These are phyloP conservation scores for Falco peregrinus DNA, from an alignment of 2,797 vertebrate genomes.

Conservation along the genomic window DNA sequence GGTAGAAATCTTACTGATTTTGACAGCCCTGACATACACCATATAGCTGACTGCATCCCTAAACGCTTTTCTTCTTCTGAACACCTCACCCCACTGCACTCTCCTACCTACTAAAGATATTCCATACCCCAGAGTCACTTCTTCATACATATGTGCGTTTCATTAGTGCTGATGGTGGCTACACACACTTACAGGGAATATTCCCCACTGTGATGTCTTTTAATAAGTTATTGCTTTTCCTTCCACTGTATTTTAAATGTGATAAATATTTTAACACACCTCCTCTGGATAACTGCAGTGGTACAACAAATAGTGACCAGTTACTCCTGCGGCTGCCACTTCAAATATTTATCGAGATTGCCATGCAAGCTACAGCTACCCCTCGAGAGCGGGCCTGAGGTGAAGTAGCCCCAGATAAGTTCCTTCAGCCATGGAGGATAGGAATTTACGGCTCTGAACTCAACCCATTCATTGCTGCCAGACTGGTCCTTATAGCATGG, in stretches of 20 bases:
- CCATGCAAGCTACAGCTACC: neutral
- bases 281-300: neutral
- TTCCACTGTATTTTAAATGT: constrained; percentile 12
- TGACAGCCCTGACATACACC: neutral
- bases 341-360: constrained; percentile 3
- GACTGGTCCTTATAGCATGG: neutral
- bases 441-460: neutral
- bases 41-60: neutral
- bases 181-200: neutral
- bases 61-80: neutral
- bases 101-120: neutral
- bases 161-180: neutral
- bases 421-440: neutral
- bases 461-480: neutral
- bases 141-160: neutral
- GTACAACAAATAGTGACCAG: constrained; percentile 4
- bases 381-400: neutral
- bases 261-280: constrained; percentile 32
- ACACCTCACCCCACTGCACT: neutral
- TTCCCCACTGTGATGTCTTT: neutral
- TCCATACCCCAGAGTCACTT: neutral
- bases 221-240: constrained; percentile 18
- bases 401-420: neutral
- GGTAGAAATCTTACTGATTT: neutral
- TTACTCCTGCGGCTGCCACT: constrained; percentile 10